These are phyloP conservation scores for Matsumurasca onukii DNA, from an alignment of 1,140 invertebrate species.

Conservation along the genomic window DNA sequence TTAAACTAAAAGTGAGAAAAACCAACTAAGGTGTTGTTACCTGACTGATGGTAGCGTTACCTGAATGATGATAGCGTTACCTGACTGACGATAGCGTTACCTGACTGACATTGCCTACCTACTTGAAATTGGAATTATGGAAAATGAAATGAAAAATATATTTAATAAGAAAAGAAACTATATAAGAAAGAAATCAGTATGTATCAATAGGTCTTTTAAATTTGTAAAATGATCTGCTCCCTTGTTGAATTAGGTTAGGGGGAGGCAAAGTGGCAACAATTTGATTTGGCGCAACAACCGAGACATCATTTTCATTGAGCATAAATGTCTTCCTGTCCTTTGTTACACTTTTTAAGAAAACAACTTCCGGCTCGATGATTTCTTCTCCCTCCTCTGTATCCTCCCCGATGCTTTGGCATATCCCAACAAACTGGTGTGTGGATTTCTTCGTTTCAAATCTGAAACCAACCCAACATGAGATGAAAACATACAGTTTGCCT, in stretches of 20 bases:
- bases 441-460: not conserved
- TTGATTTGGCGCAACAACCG: not conserved
- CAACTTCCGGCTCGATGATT: slow-evolving; percentile 6
- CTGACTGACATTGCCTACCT: not conserved
- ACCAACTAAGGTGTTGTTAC: too few relatives aligned
- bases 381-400: too few relatives aligned
- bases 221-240: slow-evolving; percentile 4
- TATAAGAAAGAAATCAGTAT: not conserved
- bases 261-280: not conserved
- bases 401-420: slow-evolving; percentile 4
- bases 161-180: not conserved
- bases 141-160: not conserved
- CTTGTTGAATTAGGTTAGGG: not conserved
- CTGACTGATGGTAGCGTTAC: too few relatives aligned
- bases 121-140: not conserved
- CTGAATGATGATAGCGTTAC: not conserved
- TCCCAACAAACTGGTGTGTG: slow-evolving; percentile 9
- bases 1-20: too few relatives aligned
- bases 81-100: not conserved
- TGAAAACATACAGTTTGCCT: too few relatives aligned
- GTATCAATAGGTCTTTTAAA: not conserved
- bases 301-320: not conserved
- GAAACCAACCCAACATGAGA: not conserved
- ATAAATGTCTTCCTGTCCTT: not conserved
- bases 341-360: not conserved